Evolutionary conservation across 2,113 vertebrate genomes (phyloP).

Genomic region (Scytalopus superciliaris): DNA sequence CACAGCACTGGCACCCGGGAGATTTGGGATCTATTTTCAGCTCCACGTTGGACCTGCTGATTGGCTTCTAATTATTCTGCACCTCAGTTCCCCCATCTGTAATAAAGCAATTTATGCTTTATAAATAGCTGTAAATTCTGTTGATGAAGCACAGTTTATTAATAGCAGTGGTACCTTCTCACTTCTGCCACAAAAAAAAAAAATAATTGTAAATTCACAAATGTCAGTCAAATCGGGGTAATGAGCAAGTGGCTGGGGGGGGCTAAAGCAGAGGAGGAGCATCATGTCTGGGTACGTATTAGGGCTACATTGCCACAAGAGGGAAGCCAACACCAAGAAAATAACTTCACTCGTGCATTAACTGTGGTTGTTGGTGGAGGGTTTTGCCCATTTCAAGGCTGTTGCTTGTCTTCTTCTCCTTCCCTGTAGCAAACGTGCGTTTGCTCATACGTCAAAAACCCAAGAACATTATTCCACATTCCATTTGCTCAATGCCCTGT

Average conservation of each 20-base stretch:
- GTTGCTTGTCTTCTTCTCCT: neutral
- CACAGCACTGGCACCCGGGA: neutral
- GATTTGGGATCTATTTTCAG: constrained; percentile 43
- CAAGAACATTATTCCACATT: constrained; percentile 23
- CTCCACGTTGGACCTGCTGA: neutral
- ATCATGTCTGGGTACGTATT: neutral
- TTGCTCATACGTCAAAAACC: neutral
- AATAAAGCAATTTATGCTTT: neutral
- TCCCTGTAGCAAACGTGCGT: neutral
- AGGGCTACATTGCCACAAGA: constrained; percentile 26
- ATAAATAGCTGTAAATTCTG: constrained; percentile 8
- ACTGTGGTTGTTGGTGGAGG: neutral
- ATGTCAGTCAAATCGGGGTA: neutral
- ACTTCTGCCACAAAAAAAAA: neutral
- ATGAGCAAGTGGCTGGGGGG: neutral
- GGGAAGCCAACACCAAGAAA: constrained; percentile 50
- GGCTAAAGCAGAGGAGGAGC: neutral
- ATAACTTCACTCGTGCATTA: neutral
- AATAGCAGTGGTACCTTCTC: constrained; percentile 35
- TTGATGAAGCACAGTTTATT: neutral
- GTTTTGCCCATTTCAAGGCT: neutral
- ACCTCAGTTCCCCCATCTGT: neutral
- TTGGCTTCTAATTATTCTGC: constrained; percentile 37
- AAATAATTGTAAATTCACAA: neutral
- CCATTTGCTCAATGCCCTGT: constrained; percentile 25